phyloP scores from a whole-genome alignment of 2,113 vertebrate species.

The Paradoxurus hermaphroditus region DNA sequence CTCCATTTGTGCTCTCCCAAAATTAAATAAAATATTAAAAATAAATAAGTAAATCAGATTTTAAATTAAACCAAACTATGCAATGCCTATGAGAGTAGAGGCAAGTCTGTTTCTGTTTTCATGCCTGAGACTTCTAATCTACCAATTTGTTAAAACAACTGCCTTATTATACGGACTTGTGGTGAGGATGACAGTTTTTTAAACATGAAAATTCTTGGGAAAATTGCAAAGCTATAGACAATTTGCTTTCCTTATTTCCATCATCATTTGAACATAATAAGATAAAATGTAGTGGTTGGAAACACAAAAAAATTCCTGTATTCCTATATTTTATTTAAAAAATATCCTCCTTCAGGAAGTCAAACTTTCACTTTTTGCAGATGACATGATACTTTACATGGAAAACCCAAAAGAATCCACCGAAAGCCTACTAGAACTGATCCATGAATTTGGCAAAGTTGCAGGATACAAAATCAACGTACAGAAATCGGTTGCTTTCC shows the following conservation, averaged over 20 bases:
- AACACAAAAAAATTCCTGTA: background rate
- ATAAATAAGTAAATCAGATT: background rate
- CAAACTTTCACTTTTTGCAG: too few relatives aligned
- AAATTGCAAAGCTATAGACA: background rate
- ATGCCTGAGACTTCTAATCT: background rate
- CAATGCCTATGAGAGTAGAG: background rate
- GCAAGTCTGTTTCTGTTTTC: background rate
- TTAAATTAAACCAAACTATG: background rate
- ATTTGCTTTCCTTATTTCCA: background rate
- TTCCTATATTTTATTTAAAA: background rate
- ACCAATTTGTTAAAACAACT: background rate
- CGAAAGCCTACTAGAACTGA: too few relatives aligned
- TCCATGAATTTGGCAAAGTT: too few relatives aligned
- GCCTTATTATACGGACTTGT: background rate
- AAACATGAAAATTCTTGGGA: background rate
- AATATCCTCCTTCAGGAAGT: too few relatives aligned
- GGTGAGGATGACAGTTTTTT: background rate
- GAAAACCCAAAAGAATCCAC: too few relatives aligned
- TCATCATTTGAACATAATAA: background rate
- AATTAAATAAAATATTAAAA: too few relatives aligned
- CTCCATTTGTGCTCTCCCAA: too few relatives aligned
- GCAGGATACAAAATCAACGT: too few relatives aligned
- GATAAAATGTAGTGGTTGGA: background rate
- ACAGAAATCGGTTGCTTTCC: too few relatives aligned
- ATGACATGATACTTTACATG: too few relatives aligned